phyloP scores from a whole-genome alignment of 2,797 vertebrate genomes.

The Phyllotis vaccarum region DNA sequence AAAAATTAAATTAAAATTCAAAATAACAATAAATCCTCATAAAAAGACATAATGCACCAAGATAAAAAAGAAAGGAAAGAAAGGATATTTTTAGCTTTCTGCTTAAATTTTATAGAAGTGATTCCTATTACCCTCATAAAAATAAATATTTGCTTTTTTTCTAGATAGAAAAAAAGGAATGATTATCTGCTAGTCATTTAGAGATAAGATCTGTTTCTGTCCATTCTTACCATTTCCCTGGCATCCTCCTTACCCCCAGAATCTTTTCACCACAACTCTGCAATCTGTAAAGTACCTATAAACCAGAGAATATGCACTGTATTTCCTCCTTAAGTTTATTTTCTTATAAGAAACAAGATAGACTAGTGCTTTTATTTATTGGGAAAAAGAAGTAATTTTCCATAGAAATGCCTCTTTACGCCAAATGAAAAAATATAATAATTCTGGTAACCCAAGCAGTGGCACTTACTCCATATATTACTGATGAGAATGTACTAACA shows the following conservation, averaged over 20 bases:
- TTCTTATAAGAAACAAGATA: neutral
- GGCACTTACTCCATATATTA: neutral
- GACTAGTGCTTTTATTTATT: neutral
- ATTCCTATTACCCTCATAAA: neutral
- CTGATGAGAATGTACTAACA: neutral
- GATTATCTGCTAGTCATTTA: neutral
- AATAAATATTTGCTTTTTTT: neutral
- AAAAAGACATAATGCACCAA: too few species aligned
- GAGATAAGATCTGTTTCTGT: neutral
- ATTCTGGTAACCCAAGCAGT: neutral
- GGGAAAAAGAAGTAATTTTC: neutral
- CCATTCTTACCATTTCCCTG: neutral
- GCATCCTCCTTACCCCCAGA: neutral
- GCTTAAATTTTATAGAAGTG: slow-evolving; percentile 13
- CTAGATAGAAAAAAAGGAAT: neutral
- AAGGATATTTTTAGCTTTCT: slow-evolving; percentile 14
- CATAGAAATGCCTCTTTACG: neutral
- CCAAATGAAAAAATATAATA: neutral
- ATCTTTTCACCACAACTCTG: neutral
- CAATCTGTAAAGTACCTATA: neutral
- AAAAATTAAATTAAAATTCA: too few species aligned
- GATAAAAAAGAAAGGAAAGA: neutral
- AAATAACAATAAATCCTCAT: too few species aligned
- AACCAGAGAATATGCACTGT: neutral
- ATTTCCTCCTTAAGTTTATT: neutral